Percentiles rank a stretch among this genome's conserved stretches.
Conservation (phyloP, 2,888 invertebrate genomes). For the Hydroisotoma schaefferi region DNA sequence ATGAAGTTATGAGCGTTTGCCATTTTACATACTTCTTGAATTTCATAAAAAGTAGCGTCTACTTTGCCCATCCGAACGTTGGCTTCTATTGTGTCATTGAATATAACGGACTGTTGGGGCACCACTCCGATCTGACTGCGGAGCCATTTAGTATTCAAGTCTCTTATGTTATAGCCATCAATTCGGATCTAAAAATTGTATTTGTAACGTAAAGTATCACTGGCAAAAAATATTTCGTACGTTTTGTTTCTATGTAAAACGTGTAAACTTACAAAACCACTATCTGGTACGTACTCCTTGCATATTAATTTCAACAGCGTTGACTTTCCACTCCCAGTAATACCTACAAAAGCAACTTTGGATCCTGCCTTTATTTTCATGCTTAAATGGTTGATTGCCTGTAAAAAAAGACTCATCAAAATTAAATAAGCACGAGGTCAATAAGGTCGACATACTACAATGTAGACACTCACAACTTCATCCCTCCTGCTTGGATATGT, state of each 20-base stretch:
- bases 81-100: conserved; percentile 29
- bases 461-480: not conserved
- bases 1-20: conserved; percentile 39
- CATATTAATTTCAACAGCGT: conserved; percentile 27
- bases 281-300: conserved; percentile 29
- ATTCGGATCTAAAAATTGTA: conserved; percentile 13
- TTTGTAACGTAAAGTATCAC: not conserved
- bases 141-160: conserved; percentile 26
- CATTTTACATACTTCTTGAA: conserved; percentile 32
- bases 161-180: conserved; percentile 25
- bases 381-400: conserved; percentile 16
- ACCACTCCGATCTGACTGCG: conserved; percentile 30
- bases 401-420: not conserved
- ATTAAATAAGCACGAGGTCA: conserved; percentile 1
- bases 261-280: conserved; percentile 26
- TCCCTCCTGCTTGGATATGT: conserved; percentile 17
- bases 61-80: conserved; percentile 30
- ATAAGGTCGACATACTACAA: not conserved
- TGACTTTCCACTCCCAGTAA: conserved; percentile 21
- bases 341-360: conserved; percentile 22
- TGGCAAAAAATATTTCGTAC: not conserved
- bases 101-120: conserved; percentile 21
- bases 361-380: conserved; percentile 17
- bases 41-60: conserved; percentile 24
- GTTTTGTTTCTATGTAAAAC: not conserved